These are phyloP conservation scores for Tetrao urogallus DNA, from an alignment of 2,113 vertebrate genomes.

Conservation along the genomic window DNA sequence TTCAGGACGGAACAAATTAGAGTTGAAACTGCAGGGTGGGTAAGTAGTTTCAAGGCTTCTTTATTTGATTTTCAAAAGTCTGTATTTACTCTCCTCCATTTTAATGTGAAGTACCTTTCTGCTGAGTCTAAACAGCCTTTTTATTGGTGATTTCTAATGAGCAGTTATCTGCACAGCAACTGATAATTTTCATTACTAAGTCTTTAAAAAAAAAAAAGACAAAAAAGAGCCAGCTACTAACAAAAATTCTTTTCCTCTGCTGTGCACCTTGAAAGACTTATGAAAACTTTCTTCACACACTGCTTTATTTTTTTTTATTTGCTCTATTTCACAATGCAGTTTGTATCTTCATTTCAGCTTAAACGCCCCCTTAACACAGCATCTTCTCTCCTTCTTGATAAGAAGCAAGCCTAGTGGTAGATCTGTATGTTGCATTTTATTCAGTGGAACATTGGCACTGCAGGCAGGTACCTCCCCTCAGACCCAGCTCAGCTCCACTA, in stretches of 20 bases:
- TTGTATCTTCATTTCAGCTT: neutral
- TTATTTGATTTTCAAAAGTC: constrained; percentile 64
- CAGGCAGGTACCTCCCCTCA: neutral
- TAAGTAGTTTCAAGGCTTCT: constrained; percentile 51
- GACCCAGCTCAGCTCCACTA: neutral
- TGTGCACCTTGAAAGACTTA: neutral
- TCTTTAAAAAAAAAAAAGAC: neutral
- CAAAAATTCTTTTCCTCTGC: neutral
- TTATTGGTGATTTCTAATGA: constrained; percentile 33
- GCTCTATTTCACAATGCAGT: neutral
- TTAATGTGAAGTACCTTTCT: constrained; percentile 47
- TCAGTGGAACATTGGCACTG: neutral
- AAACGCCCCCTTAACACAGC: rapidly evolving
- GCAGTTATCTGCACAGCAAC: neutral
- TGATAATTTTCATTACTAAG: neutral
- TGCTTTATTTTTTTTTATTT: neutral
- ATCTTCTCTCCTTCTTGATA: neutral
- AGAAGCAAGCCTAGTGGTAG: neutral
- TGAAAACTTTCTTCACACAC: neutral
- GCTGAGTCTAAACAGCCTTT: neutral
- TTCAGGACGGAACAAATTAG: constrained; percentile 62
- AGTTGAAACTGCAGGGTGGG: constrained; percentile 36
- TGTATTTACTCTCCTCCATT: constrained; percentile 34
- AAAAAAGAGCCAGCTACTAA: no score
- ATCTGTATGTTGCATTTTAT: rapidly evolving